Conservation (phyloP, 2,888 invertebrate species). For the Epistrophella euchroma region DNA sequence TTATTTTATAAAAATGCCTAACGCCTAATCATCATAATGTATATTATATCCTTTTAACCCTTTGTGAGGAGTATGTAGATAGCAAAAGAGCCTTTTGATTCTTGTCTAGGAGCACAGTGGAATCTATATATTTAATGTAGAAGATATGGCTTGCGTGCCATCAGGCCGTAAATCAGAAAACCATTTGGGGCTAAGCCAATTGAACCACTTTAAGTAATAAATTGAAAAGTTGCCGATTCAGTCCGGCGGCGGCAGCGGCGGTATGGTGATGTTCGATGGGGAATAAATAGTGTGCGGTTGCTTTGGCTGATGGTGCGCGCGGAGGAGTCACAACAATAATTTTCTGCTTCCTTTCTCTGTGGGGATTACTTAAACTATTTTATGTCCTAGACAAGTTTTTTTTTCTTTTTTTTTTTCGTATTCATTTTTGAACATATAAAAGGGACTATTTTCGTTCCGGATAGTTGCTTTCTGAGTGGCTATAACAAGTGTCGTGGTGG, state of each 20-base stretch:
- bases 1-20: conserved; percentile 44
- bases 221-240: conserved; percentile 80
- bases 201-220: conserved; percentile 80
- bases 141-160: conserved; percentile 80
- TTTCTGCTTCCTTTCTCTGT: conserved; percentile 54
- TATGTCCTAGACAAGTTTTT: conserved; percentile 67
- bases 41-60: conserved; percentile 58
- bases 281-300: conserved; percentile 40
- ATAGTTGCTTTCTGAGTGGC: background rate
- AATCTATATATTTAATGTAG: background rate
- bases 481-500: background rate
- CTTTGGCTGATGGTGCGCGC: conserved; percentile 22
- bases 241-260: conserved; percentile 58
- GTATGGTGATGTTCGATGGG: conserved; percentile 63
- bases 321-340: conserved; percentile 51
- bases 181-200: conserved; percentile 80
- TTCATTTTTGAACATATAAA: background rate
- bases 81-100: conserved; percentile 20
- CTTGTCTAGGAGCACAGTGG: conserved; percentile 21
- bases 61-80: background rate
- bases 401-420: background rate
- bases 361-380: conserved; percentile 61
- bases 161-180: conserved; percentile 81
- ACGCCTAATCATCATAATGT: conserved; percentile 51
- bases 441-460: conserved; percentile 9